Base-by-base conservation (phyloP, 2,113 vertebrate genomes). In the Mirounga angustirostris region DNA sequence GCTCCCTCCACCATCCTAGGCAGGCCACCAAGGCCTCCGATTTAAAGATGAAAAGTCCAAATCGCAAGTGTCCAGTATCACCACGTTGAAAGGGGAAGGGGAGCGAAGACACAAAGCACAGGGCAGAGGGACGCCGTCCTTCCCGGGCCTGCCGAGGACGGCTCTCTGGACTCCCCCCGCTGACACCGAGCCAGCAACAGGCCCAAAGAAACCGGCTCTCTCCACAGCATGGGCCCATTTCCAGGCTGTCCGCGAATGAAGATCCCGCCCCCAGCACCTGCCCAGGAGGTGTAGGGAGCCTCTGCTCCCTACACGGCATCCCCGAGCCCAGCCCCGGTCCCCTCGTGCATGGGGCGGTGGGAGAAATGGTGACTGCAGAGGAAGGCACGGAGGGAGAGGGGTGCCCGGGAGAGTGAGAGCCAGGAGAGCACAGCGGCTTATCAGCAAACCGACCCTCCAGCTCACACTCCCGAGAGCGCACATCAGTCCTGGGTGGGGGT, bases 111-210 rank as follows among this genome's bases (percentile, higher is more conserved):
- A 69, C 67, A 21, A 69, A 69, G 67, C n/a, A 0, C 67, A 69
- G 36, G 33, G 67, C 67, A 21, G 33, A 69, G 33, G 67, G 33
- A 36, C 33, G 10, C 67, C 7, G 8, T 36, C 67, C 33, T 19
- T n/a, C 28, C 63, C 5, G 5, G 63, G 63, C 30, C 30, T 16
- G 63, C 63, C 28, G 1, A 33, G 63, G 63, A 33, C 6, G 5
- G 63, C 63, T 7, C 13, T 33, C 63, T 67, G 30, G 16, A 16
- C 33, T 16, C 7, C 52, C 26, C 26, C 71, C 13, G 0, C 26
- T 0, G 50, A 67, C n/a, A 16, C 22, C 0, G 33, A 1, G n/a
- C 40, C 2, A 8, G 19, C 19, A 4, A 0, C 8, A 5, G 1
- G 18, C 63, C 26, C 50, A 2, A 16, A n/a, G 21, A 24, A 28